Evolutionary conservation across 2,888 invertebrate genomes (phyloP).

Genomic region (Melanostoma scalare): DNA sequence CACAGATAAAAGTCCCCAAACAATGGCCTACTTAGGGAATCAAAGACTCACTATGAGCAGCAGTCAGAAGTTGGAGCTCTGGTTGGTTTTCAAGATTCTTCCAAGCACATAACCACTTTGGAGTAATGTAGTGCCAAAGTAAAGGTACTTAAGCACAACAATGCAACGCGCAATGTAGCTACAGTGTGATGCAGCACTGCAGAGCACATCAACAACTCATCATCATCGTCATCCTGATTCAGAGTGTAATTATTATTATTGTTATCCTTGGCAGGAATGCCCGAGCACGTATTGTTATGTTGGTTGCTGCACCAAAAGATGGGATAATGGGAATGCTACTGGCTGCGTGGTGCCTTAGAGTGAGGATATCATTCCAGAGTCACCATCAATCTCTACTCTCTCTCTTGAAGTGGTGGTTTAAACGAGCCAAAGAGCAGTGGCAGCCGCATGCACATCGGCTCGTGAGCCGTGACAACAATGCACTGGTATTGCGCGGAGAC

Average conservation of each 20-base stretch:
- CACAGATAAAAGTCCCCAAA: conserved; percentile 22
- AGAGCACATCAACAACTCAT: conserved; percentile 54
- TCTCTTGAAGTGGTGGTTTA: conserved; percentile 16
- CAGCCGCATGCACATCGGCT: conserved; percentile 64
- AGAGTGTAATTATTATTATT: conserved; percentile 74
- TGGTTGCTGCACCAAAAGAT: conserved; percentile 42
- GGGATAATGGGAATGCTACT: conserved; percentile 58
- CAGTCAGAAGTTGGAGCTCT: neutral
- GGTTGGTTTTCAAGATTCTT: conserved; percentile 12
- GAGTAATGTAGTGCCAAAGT: conserved; percentile 70
- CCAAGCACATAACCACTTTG: conserved; percentile 53
- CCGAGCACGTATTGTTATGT: conserved; percentile 75
- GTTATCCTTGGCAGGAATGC: conserved; percentile 78
- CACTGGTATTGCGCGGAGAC: neutral
- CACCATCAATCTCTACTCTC: neutral
- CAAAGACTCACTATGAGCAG: conserved; percentile 39
- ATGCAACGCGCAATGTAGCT: conserved; percentile 37
- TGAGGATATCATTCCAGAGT: conserved; percentile 22
- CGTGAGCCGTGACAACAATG: conserved; percentile 37
- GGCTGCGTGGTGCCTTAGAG: no score
- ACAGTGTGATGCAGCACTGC: conserved; percentile 1
- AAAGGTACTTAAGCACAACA: conserved; percentile 70
- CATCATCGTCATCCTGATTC: conserved; percentile 53
- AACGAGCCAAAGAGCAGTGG: conserved; percentile 32
- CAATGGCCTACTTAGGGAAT: conserved; percentile 59